Conservation (phyloP, 2,888 invertebrate genomes). For the Chironomus riparius region DNA sequence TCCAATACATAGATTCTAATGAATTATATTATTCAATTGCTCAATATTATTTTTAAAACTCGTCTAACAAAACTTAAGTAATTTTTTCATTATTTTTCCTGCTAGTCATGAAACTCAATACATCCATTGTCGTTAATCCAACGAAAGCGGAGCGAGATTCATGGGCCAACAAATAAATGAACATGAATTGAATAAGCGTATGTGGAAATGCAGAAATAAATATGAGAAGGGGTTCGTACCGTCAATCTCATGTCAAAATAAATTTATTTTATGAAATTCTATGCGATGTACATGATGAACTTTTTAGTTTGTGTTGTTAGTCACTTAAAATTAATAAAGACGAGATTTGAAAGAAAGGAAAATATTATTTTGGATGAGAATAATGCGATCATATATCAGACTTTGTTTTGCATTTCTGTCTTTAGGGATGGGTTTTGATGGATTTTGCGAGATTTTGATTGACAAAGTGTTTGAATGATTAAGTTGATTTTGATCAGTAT, state of each 20-base stretch:
- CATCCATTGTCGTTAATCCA: conserved; percentile 8
- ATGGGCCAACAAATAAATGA: not conserved
- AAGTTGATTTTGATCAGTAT: no score
- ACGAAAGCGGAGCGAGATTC: not conserved
- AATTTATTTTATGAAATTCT: not conserved
- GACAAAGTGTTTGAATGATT: no score
- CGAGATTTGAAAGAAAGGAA: not conserved
- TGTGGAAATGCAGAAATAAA: not conserved
- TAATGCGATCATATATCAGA: no score
- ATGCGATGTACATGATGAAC: not conserved
- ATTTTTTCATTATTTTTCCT: not conserved
- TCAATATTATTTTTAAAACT: no score
- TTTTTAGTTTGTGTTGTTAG: not conserved
- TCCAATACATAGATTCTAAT: no score
- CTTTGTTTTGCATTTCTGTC: no score
- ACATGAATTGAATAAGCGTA: not conserved
- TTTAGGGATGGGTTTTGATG: no score
- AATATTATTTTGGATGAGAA: no score
- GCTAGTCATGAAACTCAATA: conserved; percentile 6
- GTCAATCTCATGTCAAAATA: conserved; percentile 10
- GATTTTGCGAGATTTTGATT: no score
- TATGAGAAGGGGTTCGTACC: not conserved
- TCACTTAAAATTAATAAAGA: not conserved
- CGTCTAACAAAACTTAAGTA: no score
- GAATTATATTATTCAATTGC: no score